Evolutionary conservation across 1,140 invertebrate species (phyloP), one percentile per base, ranked within the genome.

Genomic region (Eufriesea mexicana): DNA sequence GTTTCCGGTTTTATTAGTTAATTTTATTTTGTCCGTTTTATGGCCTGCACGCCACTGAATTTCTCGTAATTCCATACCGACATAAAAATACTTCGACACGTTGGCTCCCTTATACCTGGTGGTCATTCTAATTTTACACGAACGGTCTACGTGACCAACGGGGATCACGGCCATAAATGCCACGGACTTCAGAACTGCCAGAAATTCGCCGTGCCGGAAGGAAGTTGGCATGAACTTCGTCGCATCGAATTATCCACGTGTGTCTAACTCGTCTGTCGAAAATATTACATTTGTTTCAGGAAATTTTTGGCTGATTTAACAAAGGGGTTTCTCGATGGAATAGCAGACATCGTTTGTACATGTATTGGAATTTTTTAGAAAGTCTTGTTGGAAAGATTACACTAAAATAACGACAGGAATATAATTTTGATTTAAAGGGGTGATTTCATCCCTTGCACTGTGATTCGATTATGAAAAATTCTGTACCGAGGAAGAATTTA

Each of bases 111-210:
- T 28, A 51, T 71, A 71, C 25, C 68, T 25, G 8, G 45, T 51
- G 68, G 68, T 35, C 68, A 71, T 71, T 28, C 16, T 49, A 77
- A 77, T 77, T 77, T 77, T 67, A 77, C 49, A 54, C 28, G 28
- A 55, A 55, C 5, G 49, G 23, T 2, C 49, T 51, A 77, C 75
- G 75, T 55, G 42, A 75, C 57, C 45, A 10, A 8, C 20, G 7
- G 20, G 5, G 35, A 35, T 9, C 35, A 35, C 57, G 57, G 4
- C 8, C 28, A 42, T 64, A 76, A 62, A 62, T 51, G 73, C 25
- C 61, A 23, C 45, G 7, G 49, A 66, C 61, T 51, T 76, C 47
- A 18, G 51, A 76, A 76, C 42, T 76, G 28, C 35, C 49, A 14
- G 20, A 66, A 64, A 76, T 57, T 72, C 64, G 42, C 20, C 12